These are phyloP conservation scores for Calidris pygmaea DNA, from an alignment of 2,113 vertebrate genomes.

Conservation along the genomic window DNA sequence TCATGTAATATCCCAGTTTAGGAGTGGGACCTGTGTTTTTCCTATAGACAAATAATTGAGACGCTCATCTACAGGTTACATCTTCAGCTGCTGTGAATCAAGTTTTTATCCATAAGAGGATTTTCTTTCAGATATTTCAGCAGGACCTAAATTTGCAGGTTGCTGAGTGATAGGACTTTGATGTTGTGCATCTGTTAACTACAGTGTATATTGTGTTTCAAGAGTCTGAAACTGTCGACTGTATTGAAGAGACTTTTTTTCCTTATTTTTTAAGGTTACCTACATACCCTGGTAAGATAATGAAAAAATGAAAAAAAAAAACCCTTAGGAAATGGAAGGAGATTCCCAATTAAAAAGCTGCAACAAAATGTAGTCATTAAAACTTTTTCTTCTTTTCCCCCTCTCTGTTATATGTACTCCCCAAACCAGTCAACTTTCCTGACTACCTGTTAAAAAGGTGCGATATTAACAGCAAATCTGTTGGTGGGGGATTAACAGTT, in stretches of 20 bases:
- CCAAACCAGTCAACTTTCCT: neutral
- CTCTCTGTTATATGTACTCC: neutral
- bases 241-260: neutral
- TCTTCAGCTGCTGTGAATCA: neutral
- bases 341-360: neutral
- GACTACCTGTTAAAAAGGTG: neutral
- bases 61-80: neutral
- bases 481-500: neutral
- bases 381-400: neutral
- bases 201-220: fast-evolving
- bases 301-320: neutral
- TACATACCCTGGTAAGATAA: neutral
- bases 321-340: neutral
- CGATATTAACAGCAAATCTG: neutral
- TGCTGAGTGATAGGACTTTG: neutral
- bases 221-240: neutral
- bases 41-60: neutral
- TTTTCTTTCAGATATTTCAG: neutral
- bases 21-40: neutral
- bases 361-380: neutral
- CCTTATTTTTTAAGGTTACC: neutral
- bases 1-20: neutral
- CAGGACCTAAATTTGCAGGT: neutral
- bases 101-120: neutral
- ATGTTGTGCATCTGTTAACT: neutral